Evolutionary conservation across 1,140 invertebrate genomes (phyloP).

Genomic region (Aphaenogaster ashmeadi): DNA sequence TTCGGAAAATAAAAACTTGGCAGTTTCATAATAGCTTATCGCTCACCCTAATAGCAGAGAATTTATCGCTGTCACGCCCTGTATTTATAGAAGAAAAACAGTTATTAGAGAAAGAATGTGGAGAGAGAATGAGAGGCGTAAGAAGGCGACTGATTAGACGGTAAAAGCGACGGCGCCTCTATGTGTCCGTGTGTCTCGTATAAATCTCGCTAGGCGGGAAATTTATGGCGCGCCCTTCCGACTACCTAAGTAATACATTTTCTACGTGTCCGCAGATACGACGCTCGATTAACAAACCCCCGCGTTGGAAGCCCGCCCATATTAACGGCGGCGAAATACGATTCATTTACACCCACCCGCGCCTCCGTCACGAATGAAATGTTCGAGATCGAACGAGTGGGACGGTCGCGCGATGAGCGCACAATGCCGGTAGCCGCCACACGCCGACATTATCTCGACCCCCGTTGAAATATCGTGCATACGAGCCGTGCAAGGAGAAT

Average conservation of each 20-base stretch:
- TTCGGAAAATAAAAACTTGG: neutral
- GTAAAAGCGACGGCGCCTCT: conserved; percentile 55
- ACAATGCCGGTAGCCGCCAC: conserved; percentile 71
- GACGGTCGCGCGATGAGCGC: conserved; percentile 73
- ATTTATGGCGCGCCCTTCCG: conserved; percentile 75
- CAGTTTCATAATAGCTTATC: conserved; percentile 16
- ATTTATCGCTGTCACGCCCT: neutral
- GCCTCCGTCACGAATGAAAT: conserved; percentile 70
- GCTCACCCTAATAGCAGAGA: neutral
- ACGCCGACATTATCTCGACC: conserved; percentile 75
- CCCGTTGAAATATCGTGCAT: conserved; percentile 77
- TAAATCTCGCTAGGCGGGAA: conserved; percentile 69
- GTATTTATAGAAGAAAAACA: neutral
- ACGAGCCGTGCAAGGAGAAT: conserved; percentile 59
- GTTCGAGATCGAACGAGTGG: conserved; percentile 76
- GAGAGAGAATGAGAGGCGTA: conserved; percentile 6
- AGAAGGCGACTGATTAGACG: conserved; percentile 70
- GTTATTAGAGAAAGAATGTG: conserved; percentile 11
- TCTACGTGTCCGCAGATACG: conserved; percentile 71
- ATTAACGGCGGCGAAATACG: conserved; percentile 74
- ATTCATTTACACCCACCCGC: conserved; percentile 78
- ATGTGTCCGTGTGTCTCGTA: conserved; percentile 53
- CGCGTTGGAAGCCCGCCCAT: conserved; percentile 65
- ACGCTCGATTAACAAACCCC: conserved; percentile 73
- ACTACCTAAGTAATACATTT: conserved; percentile 75